Conservation (phyloP, 2,888 invertebrate species). For the Agriopis leucophaearia region DNA sequence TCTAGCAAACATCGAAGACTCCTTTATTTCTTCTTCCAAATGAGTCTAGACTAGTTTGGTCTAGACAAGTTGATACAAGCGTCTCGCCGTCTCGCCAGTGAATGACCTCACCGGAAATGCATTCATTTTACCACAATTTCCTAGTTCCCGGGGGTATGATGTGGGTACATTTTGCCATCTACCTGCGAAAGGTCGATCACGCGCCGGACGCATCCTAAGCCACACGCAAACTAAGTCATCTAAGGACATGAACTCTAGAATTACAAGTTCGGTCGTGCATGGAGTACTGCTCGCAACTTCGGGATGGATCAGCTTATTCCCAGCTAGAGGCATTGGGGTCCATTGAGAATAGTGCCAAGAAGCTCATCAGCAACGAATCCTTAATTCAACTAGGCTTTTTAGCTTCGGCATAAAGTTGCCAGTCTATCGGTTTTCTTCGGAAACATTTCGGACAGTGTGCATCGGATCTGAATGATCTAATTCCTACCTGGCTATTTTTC, state of each 20-base stretch:
- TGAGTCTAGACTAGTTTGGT: constrained; percentile 5
- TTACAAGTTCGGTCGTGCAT: too few species aligned
- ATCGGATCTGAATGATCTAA: too few species aligned
- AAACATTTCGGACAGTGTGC: too few species aligned
- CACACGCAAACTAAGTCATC: background rate
- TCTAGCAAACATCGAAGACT: background rate
- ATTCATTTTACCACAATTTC: constrained; percentile 18
- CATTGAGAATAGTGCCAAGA: too few species aligned
- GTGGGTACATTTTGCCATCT: background rate
- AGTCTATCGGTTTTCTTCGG: too few species aligned
- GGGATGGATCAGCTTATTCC: too few species aligned
- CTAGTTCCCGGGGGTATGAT: background rate
- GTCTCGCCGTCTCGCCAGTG: constrained; percentile 42
- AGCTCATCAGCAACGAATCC: too few species aligned
- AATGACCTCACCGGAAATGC: constrained; percentile 31
- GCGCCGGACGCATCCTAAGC: background rate
- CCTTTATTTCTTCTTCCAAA: constrained; percentile 7
- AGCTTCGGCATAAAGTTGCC: too few species aligned
- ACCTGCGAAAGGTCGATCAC: background rate
- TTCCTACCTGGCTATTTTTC: too few species aligned
- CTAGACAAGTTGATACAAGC: constrained; percentile 15
- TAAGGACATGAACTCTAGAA: background rate
- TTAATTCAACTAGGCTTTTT: too few species aligned
- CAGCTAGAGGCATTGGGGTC: too few species aligned
- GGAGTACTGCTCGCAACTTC: too few species aligned